Evolutionary conservation across 64 coral and sea anemone species (phyloP).

Genomic region (Porites australiensis): DNA sequence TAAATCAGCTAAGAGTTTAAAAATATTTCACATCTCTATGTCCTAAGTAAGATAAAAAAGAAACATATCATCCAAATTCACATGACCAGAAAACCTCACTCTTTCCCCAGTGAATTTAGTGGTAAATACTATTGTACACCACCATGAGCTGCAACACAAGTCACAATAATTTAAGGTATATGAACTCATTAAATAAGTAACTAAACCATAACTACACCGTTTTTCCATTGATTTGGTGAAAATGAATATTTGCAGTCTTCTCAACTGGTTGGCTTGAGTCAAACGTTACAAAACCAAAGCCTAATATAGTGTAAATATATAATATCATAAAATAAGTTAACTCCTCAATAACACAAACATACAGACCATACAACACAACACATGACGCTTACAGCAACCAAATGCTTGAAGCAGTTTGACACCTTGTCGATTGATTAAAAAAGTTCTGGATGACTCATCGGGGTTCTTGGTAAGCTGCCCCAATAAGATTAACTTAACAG

Average conservation of each 20-base stretch:
- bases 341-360: conserved; percentile 44
- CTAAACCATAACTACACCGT: conserved; percentile 72
- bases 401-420: not conserved
- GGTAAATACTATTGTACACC: not conserved
- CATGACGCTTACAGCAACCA: not conserved
- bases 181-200: conserved; percentile 32
- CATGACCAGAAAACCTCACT: too few relatives aligned
- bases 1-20: too few relatives aligned
- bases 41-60: not conserved
- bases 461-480: too few relatives aligned
- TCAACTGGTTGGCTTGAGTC: conserved; percentile 56
- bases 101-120: not conserved
- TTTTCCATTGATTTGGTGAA: conserved; percentile 75
- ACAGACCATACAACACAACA: conserved; percentile 23
- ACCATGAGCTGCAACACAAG: not conserved
- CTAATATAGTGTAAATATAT: conserved; percentile 51
- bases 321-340: conserved; percentile 66
- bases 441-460: not conserved
- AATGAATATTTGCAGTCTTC: conserved; percentile 65
- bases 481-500: too few relatives aligned
- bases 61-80: not conserved
- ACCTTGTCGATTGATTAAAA: too few relatives aligned
- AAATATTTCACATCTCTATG: too few relatives aligned
- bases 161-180: not conserved
- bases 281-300: conserved; percentile 70